phyloP scores from a whole-genome alignment of 2,113 vertebrate species.

The Cisticola juncidis region DNA sequence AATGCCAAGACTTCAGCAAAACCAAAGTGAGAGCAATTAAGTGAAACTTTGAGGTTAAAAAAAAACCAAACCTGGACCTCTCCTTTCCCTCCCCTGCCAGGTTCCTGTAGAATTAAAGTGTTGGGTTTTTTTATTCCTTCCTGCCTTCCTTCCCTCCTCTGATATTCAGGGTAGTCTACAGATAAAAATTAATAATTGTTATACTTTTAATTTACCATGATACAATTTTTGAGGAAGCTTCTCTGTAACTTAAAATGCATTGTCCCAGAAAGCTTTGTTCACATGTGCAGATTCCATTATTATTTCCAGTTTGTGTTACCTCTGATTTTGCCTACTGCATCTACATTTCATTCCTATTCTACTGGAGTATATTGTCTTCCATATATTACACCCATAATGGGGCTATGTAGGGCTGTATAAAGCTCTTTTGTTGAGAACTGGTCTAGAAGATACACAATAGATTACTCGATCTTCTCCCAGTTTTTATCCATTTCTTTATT shows the following conservation, averaged over 20 bases:
- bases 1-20: background rate
- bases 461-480: background rate
- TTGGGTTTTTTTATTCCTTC: background rate
- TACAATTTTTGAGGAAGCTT: background rate
- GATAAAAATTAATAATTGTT: background rate
- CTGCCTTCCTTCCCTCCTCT: background rate
- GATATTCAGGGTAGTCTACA: background rate
- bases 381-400: background rate
- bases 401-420: background rate
- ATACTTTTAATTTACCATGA: background rate
- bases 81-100: fast-evolving
- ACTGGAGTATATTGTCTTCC: background rate
- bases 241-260: background rate
- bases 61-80: background rate
- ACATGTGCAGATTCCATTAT: background rate
- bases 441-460: conserved; percentile 15
- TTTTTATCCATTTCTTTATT: conserved; percentile 30
- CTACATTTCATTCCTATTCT: background rate
- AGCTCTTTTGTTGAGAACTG: background rate
- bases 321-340: background rate
- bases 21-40: background rate
- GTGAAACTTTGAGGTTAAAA: background rate
- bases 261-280: background rate
- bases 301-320: background rate
- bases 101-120: background rate